Percentiles rank a stretch among this genome's conserved stretches.
Conservation (phyloP, 2,113 vertebrate species). For the Pelecanoides urinatrix region DNA sequence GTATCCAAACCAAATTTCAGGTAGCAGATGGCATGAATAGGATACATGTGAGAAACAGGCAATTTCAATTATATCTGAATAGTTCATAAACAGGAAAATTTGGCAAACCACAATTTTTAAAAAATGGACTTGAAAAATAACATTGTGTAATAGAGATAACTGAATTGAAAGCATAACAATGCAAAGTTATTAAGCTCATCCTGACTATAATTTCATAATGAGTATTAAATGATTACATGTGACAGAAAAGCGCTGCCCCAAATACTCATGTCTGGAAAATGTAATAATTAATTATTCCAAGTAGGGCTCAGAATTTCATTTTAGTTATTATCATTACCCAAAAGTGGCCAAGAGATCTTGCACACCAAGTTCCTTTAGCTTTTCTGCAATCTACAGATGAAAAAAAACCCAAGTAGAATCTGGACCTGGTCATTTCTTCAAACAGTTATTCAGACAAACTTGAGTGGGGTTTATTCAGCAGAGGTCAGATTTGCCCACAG, state of each 20-base stretch:
- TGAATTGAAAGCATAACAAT: conserved; percentile 42
- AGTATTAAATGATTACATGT: conserved; percentile 37
- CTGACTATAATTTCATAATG: conserved; percentile 44
- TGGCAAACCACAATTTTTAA: conserved; percentile 6
- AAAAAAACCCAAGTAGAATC: not conserved
- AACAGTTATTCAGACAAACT: not conserved
- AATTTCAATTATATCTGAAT: conserved; percentile 67
- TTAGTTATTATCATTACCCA: not conserved
- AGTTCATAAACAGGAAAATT: conserved; percentile 66
- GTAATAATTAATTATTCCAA: conserved; percentile 49
- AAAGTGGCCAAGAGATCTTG: not conserved
- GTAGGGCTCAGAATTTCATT: not conserved
- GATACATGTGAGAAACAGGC: conserved; percentile 60
- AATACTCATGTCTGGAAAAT: conserved; percentile 14
- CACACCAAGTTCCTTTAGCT: not conserved
- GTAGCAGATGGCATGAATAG: conserved; percentile 65
- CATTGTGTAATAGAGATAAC: conserved; percentile 9
- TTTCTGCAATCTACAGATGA: not conserved
- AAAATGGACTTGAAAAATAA: conserved; percentile 51
- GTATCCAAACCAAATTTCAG: conserved; percentile 68
- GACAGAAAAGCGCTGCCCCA: conserved; percentile 20
- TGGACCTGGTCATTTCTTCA: not conserved
- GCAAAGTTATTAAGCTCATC: conserved; percentile 40
- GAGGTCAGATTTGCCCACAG: not conserved
- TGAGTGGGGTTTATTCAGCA: not conserved